Percentiles rank a stretch among this genome's conserved stretches.
Evolutionary conservation across 2,888 invertebrate genomes (phyloP).

Genomic region (Watsonalla binaria): DNA sequence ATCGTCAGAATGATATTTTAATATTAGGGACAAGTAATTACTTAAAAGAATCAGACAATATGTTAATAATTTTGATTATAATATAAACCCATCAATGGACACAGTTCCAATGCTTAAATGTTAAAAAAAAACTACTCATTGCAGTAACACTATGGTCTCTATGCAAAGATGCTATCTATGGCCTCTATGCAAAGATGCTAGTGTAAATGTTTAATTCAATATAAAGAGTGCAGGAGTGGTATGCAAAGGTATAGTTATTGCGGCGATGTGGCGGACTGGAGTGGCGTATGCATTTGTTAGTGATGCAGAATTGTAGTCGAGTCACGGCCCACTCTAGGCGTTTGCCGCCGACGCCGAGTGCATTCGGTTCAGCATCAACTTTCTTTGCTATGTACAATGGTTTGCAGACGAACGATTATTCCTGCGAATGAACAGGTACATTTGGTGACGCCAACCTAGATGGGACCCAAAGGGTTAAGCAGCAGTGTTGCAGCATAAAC

Average conservation of each 20-base stretch:
- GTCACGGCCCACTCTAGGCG: slow-evolving; percentile 49
- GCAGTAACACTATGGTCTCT: no score
- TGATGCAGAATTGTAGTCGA: slow-evolving; percentile 53
- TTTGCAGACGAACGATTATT: slow-evolving; percentile 32
- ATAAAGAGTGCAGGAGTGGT: background rate
- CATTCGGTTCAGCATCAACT: slow-evolving; percentile 56
- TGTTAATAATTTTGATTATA: no score
- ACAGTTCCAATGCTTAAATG: no score
- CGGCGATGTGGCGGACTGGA: slow-evolving; percentile 16
- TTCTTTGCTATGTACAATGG: slow-evolving; percentile 29
- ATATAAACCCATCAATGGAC: no score
- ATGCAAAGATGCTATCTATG: background rate
- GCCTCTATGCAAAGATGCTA: background rate
- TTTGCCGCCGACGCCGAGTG: slow-evolving; percentile 44
- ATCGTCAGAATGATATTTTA: no score
- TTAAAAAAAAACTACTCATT: no score
- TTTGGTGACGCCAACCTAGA: no score
- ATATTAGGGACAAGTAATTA: no score
- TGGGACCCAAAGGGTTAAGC: no score
- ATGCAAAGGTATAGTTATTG: slow-evolving; percentile 13
- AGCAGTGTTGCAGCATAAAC: no score
- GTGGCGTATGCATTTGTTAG: slow-evolving; percentile 38
- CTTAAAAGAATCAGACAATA: no score
- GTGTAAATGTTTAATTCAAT: background rate
- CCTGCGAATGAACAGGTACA: no score